Evolutionary conservation across 1,140 invertebrate species (phyloP).

Genomic region (Sarcophaga bullata): DNA sequence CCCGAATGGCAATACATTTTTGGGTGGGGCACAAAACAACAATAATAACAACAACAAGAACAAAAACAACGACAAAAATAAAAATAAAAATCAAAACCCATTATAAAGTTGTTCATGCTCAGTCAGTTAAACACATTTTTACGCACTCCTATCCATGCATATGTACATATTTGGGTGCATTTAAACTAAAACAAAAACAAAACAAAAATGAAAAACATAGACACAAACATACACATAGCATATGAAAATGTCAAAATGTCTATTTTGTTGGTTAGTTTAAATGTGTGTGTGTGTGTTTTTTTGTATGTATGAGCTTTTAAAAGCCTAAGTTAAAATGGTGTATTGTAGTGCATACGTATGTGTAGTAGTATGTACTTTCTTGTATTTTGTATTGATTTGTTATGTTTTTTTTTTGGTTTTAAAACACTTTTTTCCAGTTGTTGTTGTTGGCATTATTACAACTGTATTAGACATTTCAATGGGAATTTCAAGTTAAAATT

Average conservation of each 20-base stretch:
- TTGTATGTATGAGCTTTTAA: no score
- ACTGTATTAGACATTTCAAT: background rate
- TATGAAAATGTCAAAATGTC: background rate
- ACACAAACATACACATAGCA: background rate
- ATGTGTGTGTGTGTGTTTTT: background rate
- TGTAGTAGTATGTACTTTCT: no score
- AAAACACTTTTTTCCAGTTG: background rate
- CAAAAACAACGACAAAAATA: no score
- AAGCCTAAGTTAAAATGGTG: background rate
- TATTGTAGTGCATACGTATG: background rate
- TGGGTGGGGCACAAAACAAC: conserved; percentile 2
- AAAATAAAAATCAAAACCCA: no score
- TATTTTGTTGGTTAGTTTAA: no score
- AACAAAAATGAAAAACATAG: no score
- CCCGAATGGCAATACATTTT: background rate
- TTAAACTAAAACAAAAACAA: no score
- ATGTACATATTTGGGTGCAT: no score
- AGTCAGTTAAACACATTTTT: background rate
- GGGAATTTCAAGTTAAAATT: conserved; percentile 3
- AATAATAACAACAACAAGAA: conserved; percentile 2
- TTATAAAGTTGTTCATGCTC: no score
- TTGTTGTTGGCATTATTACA: background rate
- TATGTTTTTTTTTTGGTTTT: background rate
- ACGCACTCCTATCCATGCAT: background rate
- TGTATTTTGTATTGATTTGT: background rate